Conservation (phyloP, 2,113 vertebrate genomes). For the Oryzias curvinotus region DNA sequence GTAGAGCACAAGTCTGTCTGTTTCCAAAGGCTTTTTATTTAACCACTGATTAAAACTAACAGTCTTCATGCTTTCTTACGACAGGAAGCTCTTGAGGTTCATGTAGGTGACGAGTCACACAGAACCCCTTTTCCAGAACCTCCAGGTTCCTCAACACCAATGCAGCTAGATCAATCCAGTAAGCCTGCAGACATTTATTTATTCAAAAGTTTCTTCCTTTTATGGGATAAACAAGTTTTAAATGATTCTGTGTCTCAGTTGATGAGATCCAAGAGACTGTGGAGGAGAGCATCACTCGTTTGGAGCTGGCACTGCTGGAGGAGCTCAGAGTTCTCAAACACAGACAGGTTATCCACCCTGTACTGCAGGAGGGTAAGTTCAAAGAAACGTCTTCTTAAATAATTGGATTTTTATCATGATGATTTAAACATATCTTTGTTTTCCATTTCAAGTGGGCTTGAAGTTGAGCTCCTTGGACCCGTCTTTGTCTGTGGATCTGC, state of each 20-base stretch:
- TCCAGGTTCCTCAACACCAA: constrained; percentile 20
- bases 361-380: constrained; percentile 86
- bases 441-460: constrained; percentile 81
- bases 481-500: constrained; percentile 83
- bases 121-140: constrained; percentile 38
- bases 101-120: constrained; percentile 73
- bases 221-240: not conserved
- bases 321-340: constrained; percentile 83
- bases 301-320: constrained; percentile 77
- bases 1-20: constrained; percentile 60
- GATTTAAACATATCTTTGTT: not conserved
- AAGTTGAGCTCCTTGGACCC: constrained; percentile 87
- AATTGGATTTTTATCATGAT: constrained; percentile 19
- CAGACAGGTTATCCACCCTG: constrained; percentile 90
- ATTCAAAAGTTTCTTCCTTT: not conserved
- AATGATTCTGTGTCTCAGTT: constrained; percentile 19
- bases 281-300: constrained; percentile 40
- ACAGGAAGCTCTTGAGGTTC: constrained; percentile 89
- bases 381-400: not conserved
- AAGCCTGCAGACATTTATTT: not conserved
- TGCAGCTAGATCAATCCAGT: constrained; percentile 49
- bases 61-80: constrained; percentile 7
- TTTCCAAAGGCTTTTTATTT: not conserved
- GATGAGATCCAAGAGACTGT: constrained; percentile 23
- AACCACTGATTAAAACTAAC: not conserved